phyloP scores from a whole-genome alignment of 2,888 invertebrate genomes.

The Meteorus cinctellus region DNA sequence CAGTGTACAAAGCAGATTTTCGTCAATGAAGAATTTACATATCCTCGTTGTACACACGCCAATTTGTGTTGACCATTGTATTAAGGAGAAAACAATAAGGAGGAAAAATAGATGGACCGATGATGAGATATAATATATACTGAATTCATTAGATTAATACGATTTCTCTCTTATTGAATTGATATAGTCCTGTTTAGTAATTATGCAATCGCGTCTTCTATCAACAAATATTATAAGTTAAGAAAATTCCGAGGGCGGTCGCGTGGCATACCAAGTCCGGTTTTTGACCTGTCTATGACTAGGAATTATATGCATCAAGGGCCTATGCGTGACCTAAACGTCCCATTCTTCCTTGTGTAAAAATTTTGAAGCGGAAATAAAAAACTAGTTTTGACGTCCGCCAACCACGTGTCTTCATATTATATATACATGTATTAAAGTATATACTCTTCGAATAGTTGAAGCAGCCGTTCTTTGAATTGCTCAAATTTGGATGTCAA shows the following conservation, averaged over 20 bases:
- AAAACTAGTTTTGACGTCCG: slow-evolving; percentile 71
- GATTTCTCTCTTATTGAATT: too few relatives aligned
- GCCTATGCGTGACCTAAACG: slow-evolving; percentile 57
- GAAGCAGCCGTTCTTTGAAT: too few relatives aligned
- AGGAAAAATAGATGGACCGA: too few relatives aligned
- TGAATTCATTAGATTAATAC: too few relatives aligned
- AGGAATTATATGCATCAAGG: slow-evolving; percentile 10
- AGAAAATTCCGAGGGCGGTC: slow-evolving; percentile 45
- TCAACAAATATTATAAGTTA: neutral
- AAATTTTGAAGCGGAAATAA: slow-evolving; percentile 44
- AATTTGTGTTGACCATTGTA: too few relatives aligned
- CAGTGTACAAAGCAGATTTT: neutral
- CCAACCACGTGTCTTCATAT: slow-evolving; percentile 67
- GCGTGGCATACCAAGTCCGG: slow-evolving; percentile 58
- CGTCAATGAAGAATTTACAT: neutral
- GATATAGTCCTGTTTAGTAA: too few relatives aligned
- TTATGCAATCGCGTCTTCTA: too few relatives aligned
- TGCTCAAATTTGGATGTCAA: neutral
- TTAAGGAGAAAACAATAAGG: too few relatives aligned
- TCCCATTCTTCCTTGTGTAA: slow-evolving; percentile 38
- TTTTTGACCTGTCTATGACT: slow-evolving; percentile 65
- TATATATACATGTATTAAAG: slow-evolving; percentile 10
- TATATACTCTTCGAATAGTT: too few relatives aligned
- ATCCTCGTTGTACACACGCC: too few relatives aligned
- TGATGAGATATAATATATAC: too few relatives aligned